phyloP scores from a whole-genome alignment of 2,888 invertebrate species.

The Chrysomela aeneicollis region DNA sequence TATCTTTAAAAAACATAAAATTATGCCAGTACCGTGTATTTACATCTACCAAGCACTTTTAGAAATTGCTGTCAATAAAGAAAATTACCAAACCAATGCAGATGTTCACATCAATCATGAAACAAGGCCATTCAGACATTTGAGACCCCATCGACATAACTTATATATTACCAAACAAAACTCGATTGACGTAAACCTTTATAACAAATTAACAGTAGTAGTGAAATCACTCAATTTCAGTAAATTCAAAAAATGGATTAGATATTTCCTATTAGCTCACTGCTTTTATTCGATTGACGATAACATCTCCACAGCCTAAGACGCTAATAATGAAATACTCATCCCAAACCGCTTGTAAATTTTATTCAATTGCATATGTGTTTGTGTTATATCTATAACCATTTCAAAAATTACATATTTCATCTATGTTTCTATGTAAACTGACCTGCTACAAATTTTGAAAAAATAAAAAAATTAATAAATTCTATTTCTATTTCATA shows the following conservation, averaged over 20 bases:
- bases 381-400: too few species aligned
- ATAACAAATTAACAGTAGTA: neutral
- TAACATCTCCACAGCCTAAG: neutral
- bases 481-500: too few species aligned
- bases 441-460: too few species aligned
- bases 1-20: neutral
- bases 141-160: constrained; percentile 1
- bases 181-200: constrained; percentile 5
- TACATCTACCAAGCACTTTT: neutral
- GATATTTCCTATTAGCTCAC: neutral
- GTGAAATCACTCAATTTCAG: constrained; percentile 3
- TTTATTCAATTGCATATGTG: too few species aligned
- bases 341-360: neutral
- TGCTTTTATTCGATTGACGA: constrained; percentile 2
- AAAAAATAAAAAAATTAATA: too few species aligned
- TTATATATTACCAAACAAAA: neutral
- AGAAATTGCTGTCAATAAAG: neutral
- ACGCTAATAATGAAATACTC: neutral
- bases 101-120: constrained; percentile 9
- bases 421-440: too few species aligned
- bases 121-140: constrained; percentile 3
- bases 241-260: neutral
- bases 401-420: too few species aligned
- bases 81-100: constrained; percentile 3
- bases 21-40: neutral